phyloP scores from a whole-genome alignment of 2,888 invertebrate species.

The Seladonia tumulorum region DNA sequence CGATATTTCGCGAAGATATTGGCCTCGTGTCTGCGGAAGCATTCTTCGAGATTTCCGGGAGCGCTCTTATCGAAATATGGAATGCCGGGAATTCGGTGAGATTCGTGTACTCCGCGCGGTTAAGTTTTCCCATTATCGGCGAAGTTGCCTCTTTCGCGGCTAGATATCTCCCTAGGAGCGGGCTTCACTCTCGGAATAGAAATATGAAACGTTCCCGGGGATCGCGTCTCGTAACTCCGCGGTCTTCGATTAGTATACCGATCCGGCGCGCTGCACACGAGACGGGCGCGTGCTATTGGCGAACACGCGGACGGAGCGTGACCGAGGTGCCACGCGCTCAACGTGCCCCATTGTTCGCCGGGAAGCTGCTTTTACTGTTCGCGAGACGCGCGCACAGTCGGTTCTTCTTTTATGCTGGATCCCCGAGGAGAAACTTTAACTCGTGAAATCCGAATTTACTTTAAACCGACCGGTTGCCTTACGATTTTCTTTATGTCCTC shows the following conservation, averaged over 20 bases:
- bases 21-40: neutral
- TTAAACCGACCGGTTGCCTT: neutral
- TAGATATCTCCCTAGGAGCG: neutral
- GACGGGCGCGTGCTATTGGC: neutral
- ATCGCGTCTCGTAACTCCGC: neutral
- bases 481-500: neutral
- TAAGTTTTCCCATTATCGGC: conserved; percentile 9
- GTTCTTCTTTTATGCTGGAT: neutral
- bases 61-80: neutral
- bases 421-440: neutral
- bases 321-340: neutral
- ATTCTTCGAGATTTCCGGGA: neutral
- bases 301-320: conserved; percentile 2
- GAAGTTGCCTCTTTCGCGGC: neutral
- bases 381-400: neutral
- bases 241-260: neutral
- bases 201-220: neutral
- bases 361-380: conserved; percentile 3
- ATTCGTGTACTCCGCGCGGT: neutral
- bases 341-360: neutral
- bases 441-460: conserved; percentile 6
- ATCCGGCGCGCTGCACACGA: neutral
- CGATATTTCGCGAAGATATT: neutral
- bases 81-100: neutral
- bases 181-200: neutral